Percentiles rank a stretch among this genome's conserved stretches.
Conservation (phyloP, 37 sponge, comb jelly and placozoan genomes). For the Cladorhizidae sp. region DNA sequence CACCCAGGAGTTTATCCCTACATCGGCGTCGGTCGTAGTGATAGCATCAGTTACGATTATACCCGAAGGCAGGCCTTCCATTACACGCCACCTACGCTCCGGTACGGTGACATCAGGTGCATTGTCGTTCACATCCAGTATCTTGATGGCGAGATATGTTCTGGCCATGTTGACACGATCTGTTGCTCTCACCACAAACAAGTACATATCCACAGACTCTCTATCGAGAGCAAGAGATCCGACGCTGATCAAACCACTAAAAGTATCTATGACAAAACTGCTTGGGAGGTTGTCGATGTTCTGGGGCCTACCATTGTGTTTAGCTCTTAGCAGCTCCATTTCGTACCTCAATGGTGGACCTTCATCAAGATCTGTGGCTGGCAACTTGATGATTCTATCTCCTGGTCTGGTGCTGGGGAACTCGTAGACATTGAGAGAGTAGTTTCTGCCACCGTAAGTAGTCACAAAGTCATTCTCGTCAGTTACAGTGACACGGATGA, state of each 20-base stretch:
- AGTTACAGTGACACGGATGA: slow-evolving; percentile 15
- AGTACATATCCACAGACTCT: slow-evolving; percentile 48
- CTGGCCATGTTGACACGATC: slow-evolving; percentile 18
- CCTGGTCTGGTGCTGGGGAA: slow-evolving; percentile 9
- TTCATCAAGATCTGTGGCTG: slow-evolving; percentile 56
- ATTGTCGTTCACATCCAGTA: slow-evolving; percentile 80
- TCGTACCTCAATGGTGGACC: slow-evolving; percentile 18
- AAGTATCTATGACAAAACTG: slow-evolving; percentile 46
- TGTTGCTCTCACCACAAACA: slow-evolving; percentile 29
- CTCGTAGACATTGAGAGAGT: slow-evolving; percentile 58
- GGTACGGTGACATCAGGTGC: slow-evolving; percentile 37
- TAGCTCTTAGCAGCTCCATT: slow-evolving; percentile 11
- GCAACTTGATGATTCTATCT: slow-evolving; percentile 31
- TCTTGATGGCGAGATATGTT: slow-evolving; percentile 30
- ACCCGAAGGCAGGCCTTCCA: slow-evolving; percentile 22
- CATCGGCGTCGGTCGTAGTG: slow-evolving; percentile 40
- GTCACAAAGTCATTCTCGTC: slow-evolving; percentile 77
- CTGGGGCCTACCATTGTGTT: neutral
- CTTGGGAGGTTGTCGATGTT: neutral
- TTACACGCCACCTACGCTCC: neutral
- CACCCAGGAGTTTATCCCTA: slow-evolving; percentile 27
- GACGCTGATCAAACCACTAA: slow-evolving; percentile 35
- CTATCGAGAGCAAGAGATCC: slow-evolving; percentile 37
- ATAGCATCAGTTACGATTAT: slow-evolving; percentile 14
- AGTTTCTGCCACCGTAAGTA: slow-evolving; percentile 35